Evolutionary conservation across 2,113 vertebrate genomes (phyloP).

Genomic region (Megaceryle torquata): DNA sequence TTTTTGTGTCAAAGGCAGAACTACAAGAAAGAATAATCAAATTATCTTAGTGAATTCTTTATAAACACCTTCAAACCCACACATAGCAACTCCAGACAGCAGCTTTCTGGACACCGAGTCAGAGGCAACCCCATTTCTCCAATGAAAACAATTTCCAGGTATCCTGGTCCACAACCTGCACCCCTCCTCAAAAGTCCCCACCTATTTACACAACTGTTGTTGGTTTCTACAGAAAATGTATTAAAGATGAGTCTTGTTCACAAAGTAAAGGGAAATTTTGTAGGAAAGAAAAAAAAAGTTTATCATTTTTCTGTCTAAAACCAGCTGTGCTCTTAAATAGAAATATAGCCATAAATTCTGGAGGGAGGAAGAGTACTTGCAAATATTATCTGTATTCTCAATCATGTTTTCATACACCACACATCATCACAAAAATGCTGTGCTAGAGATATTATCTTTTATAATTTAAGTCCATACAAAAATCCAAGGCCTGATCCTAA

Average conservation of each 20-base stretch:
- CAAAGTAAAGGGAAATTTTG: neutral
- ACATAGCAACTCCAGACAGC: neutral
- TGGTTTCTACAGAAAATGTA: neutral
- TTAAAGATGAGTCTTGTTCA: neutral
- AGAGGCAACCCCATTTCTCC: neutral
- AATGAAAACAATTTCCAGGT: neutral
- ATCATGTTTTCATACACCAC: neutral
- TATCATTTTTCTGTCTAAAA: neutral
- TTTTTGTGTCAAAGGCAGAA: slow-evolving; percentile 86
- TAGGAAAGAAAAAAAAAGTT: neutral
- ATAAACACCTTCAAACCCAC: neutral
- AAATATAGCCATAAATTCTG: neutral
- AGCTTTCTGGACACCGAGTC: neutral
- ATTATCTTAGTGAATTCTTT: neutral
- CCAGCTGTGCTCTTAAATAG: neutral
- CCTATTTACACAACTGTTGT: neutral
- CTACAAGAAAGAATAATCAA: slow-evolving; percentile 56
- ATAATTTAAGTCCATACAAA: neutral
- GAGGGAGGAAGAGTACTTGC: neutral
- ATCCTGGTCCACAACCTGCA: neutral
- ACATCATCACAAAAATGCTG: neutral
- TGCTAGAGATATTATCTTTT: neutral
- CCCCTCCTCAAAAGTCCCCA: neutral
- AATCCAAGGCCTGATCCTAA: neutral
- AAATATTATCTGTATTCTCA: neutral